A percentile compares a stretch with the other conserved stretches of the same genome.
phyloP scores from a whole-genome alignment of 2,888 invertebrate genomes.

The Dorcus hopei region DNA sequence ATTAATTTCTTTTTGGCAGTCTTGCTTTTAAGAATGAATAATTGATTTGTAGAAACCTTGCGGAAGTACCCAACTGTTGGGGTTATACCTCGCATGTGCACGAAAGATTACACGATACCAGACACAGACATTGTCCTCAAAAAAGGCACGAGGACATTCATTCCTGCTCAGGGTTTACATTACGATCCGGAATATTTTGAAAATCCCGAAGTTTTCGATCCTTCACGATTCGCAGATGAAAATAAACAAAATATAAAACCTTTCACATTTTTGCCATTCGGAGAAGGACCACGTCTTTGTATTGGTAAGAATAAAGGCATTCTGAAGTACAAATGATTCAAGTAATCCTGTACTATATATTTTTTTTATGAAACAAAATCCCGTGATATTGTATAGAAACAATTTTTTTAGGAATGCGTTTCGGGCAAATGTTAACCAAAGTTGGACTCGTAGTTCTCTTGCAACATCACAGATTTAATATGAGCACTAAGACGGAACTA shows the following conservation, averaged over 20 bases:
- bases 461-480: no score
- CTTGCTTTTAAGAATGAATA: background rate
- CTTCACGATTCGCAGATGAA: conserved; percentile 9
- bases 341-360: no score
- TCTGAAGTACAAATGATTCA: no score
- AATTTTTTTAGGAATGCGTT: background rate
- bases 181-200: conserved; percentile 9
- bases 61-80: conserved; percentile 9
- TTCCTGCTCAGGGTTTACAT: conserved; percentile 4
- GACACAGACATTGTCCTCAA: conserved; percentile 1
- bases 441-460: no score
- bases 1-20: background rate
- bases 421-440: no score
- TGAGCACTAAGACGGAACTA: no score
- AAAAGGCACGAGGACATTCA: conserved; percentile 3
- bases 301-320: conserved; percentile 1
- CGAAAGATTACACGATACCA: conserved; percentile 7
- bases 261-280: conserved; percentile 9
- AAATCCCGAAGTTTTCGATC: conserved; percentile 11
- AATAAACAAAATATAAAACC: conserved; percentile 6
- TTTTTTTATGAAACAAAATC: no score
- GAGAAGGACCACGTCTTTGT: conserved; percentile 14
- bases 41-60: conserved; percentile 23
- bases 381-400: no score
- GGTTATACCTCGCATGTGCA: conserved; percentile 1